These are phyloP conservation scores for Cheirogaleus medius DNA, from an alignment of 2,113 vertebrate genomes.

Conservation along the genomic window DNA sequence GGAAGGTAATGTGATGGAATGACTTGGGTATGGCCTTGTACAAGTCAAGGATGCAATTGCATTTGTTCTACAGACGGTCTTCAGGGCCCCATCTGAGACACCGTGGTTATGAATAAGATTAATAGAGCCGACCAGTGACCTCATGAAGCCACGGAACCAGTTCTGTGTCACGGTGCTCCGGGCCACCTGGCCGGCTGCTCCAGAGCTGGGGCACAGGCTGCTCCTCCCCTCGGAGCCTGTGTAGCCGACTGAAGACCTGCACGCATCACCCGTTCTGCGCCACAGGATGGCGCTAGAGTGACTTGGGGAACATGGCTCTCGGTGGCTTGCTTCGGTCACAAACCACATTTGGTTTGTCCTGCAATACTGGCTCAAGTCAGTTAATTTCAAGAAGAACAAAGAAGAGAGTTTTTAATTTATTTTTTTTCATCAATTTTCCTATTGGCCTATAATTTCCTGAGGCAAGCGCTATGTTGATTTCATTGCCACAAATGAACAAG, in stretches of 20 bases:
- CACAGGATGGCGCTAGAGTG: not conserved
- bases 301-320: accelerated
- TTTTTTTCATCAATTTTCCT: not conserved
- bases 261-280: not conserved
- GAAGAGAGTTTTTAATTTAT: not conserved
- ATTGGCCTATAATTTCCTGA: not conserved
- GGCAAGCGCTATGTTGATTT: not conserved
- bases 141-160: not conserved
- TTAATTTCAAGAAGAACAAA: not conserved
- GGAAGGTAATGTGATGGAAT: not conserved
- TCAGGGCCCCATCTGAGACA: not conserved
- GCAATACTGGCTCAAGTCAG: not conserved
- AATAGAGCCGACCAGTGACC: not conserved
- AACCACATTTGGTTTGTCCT: not conserved
- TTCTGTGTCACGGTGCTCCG: not conserved
- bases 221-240: not conserved
- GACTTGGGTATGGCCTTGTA: not conserved
- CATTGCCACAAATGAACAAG: not conserved
- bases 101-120: not conserved
- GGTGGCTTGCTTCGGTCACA: not conserved
- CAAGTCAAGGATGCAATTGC: not conserved
- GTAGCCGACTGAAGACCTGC: not conserved
- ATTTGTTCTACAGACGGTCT: not conserved
- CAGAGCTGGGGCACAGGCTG: not conserved
- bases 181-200: not conserved